These are phyloP conservation scores for Rhimphoctona megacephalus DNA, from an alignment of 2,888 invertebrate species.

Conservation along the genomic window DNA sequence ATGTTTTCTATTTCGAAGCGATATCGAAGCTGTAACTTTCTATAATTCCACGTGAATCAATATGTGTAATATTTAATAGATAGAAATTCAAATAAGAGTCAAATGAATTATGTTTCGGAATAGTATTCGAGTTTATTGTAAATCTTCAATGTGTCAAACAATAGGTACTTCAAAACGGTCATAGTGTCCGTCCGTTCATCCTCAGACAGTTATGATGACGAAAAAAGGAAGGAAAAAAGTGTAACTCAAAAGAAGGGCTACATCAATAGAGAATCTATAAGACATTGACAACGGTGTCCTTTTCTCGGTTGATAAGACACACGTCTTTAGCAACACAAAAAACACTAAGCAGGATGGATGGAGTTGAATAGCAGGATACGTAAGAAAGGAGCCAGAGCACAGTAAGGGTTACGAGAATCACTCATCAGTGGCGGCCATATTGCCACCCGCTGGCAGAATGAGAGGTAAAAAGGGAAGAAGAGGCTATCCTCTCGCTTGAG, in stretches of 20 bases:
- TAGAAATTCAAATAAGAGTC: background rate
- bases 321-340: slow-evolving; percentile 17
- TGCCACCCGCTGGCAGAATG: slow-evolving; percentile 74
- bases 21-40: background rate
- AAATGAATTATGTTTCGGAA: background rate
- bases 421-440: slow-evolving; percentile 85
- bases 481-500: slow-evolving; percentile 58
- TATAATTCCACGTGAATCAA: background rate
- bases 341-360: slow-evolving; percentile 7
- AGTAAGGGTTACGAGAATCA: slow-evolving; percentile 84
- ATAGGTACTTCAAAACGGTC: background rate
- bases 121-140: background rate
- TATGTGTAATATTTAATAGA: background rate
- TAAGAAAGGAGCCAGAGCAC: slow-evolving; percentile 43
- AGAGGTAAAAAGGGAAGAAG: slow-evolving; percentile 45
- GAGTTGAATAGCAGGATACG: slow-evolving; percentile 31
- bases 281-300: slow-evolving; percentile 28
- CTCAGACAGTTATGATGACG: background rate
- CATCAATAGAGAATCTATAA: background rate
- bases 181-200: too few species aligned
- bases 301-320: slow-evolving; percentile 25
- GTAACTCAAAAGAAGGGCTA: background rate
- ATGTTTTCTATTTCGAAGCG: background rate
- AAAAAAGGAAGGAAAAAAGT: background rate
- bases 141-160: background rate